These are phyloP conservation scores for Hymenochirus boettgeri DNA, from an alignment of 2,113 vertebrate genomes.

Conservation along the genomic window DNA sequence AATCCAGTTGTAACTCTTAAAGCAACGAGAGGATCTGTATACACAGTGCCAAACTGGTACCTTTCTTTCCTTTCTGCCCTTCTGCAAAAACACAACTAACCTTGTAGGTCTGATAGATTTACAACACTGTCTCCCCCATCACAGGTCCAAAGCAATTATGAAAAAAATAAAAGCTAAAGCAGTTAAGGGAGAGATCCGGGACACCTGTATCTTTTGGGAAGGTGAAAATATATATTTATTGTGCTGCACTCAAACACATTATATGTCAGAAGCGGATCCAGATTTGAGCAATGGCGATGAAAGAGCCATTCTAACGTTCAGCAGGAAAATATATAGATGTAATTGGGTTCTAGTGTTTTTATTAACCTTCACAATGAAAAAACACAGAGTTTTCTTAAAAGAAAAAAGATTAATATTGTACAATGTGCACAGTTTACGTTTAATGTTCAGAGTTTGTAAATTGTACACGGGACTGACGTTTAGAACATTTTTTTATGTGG, in stretches of 20 bases:
- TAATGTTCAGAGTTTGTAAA: too few relatives aligned
- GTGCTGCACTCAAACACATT: conserved; percentile 1
- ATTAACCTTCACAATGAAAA: too few relatives aligned
- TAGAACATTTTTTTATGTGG: too few relatives aligned
- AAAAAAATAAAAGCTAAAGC: conserved; percentile 48
- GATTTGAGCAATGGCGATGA: background rate
- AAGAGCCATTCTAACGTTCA: conserved; percentile 9
- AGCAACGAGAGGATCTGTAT: background rate
- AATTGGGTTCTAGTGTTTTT: background rate
- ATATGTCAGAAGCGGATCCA: conserved; percentile 11
- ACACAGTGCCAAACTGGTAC: background rate
- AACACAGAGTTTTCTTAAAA: too few relatives aligned
- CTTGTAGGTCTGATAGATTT: conserved; percentile 45
- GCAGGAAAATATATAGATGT: conserved; percentile 4
- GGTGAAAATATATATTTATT: conserved; percentile 11
- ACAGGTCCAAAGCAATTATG: conserved; percentile 61
- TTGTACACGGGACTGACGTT: too few relatives aligned
- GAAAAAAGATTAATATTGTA: too few relatives aligned
- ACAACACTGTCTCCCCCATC: conserved; percentile 27
- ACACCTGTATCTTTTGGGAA: conserved; percentile 50
- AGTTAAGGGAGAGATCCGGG: conserved; percentile 49
- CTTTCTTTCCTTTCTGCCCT: conserved; percentile 38
- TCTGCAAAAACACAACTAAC: conserved; percentile 46
- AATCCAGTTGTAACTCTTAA: too few relatives aligned
- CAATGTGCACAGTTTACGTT: too few relatives aligned